A percentile compares a stretch with the other conserved stretches of the same genome.
Evolutionary conservation across 2,888 invertebrate species (phyloP).

Genomic region (Crossocerus cetratus): DNA sequence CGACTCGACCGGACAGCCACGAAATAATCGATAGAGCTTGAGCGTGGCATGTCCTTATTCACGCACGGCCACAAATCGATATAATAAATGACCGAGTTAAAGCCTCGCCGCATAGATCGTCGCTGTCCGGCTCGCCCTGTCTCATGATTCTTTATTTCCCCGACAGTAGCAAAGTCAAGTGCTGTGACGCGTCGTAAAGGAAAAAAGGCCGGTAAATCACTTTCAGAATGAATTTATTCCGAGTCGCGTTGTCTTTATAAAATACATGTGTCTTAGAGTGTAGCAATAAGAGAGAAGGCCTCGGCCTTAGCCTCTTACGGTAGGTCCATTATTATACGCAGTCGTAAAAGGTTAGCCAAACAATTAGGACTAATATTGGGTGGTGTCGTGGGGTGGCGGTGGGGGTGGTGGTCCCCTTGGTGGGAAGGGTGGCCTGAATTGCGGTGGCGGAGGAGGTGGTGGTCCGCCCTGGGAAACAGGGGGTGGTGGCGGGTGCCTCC

Average conservation of each 20-base stretch:
- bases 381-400: conserved; percentile 77
- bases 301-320: background rate
- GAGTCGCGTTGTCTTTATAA: background rate
- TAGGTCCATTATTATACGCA: background rate
- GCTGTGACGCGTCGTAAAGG: no score
- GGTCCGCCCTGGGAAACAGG: conserved; percentile 78
- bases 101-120: background rate
- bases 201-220: no score
- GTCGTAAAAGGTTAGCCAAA: background rate
- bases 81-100: conserved; percentile 30
- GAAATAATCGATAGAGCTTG: conserved; percentile 66
- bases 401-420: conserved; percentile 86
- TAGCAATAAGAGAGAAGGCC: background rate
- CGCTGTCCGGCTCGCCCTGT: background rate
- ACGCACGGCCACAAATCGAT: conserved; percentile 60
- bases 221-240: background rate
- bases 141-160: background rate
- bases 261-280: conserved; percentile 20
- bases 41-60: conserved; percentile 60
- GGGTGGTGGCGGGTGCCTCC: conserved; percentile 83
- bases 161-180: background rate
- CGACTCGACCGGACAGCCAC: conserved; percentile 42
- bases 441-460: conserved; percentile 81
- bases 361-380: conserved; percentile 59
- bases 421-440: conserved; percentile 80